Evolutionary conservation across 2,888 invertebrate genomes (phyloP).

Genomic region (Adela reaumurella): DNA sequence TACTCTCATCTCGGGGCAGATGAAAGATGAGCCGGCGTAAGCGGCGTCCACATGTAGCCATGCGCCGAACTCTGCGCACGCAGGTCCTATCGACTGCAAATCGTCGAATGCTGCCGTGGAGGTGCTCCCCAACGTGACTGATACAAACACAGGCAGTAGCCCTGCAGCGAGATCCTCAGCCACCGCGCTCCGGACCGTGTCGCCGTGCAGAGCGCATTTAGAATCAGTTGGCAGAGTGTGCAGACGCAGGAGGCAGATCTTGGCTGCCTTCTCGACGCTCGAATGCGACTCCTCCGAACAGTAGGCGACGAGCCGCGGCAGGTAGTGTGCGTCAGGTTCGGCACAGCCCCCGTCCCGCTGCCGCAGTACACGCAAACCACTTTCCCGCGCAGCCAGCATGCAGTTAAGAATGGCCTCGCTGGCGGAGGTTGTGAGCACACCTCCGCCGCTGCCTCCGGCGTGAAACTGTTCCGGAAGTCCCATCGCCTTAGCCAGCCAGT

Average conservation of each 20-base stretch:
- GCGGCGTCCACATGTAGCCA: conserved; percentile 90
- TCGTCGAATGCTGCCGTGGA: conserved; percentile 82
- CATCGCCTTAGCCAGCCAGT: conserved; percentile 77
- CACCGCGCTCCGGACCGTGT: conserved; percentile 59
- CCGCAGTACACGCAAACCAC: conserved; percentile 56
- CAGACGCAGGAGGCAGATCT: conserved; percentile 70
- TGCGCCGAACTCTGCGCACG: conserved; percentile 60
- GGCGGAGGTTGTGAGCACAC: conserved; percentile 79
- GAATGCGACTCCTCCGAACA: conserved; percentile 72
- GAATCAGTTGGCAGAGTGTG: conserved; percentile 70
- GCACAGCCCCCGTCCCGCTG: conserved; percentile 21
- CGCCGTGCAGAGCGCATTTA: conserved; percentile 61
- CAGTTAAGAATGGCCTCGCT: conserved; percentile 79
- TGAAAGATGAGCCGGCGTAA: conserved; percentile 82
- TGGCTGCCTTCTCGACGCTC: conserved; percentile 75
- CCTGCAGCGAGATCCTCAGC: conserved; percentile 71
- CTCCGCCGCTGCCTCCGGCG: conserved; percentile 59
- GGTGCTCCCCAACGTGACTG: conserved; percentile 79
- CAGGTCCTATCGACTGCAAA: conserved; percentile 71
- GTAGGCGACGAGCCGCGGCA: conserved; percentile 75
- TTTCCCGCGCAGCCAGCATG: conserved; percentile 71
- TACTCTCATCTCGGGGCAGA: conserved; percentile 76
- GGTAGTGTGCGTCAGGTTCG: conserved; percentile 63
- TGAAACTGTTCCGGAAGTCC: conserved; percentile 70
- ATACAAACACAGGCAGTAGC: conserved; percentile 79